phyloP scores from a whole-genome alignment of 2,888 invertebrate species.

The Ischnura elegans region DNA sequence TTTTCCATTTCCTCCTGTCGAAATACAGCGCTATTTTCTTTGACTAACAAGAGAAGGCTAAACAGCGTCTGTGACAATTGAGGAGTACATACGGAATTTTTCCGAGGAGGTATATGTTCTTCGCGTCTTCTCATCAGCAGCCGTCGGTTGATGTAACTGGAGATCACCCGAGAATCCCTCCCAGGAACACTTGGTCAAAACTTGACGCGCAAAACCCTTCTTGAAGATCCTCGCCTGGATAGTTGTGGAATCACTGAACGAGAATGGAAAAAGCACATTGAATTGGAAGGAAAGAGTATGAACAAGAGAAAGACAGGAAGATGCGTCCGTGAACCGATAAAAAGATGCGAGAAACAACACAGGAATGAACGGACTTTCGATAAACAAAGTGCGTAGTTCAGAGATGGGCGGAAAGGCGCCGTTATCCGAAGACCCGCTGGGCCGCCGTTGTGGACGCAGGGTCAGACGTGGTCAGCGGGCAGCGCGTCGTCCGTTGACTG shows the following conservation, averaged over 20 bases:
- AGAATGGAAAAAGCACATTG: neutral
- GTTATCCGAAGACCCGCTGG: neutral
- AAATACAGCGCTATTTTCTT: neutral
- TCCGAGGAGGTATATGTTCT: neutral
- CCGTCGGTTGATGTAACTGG: neutral
- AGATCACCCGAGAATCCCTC: neutral
- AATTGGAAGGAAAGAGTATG: constrained; percentile 21
- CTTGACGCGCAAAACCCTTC: constrained; percentile 43
- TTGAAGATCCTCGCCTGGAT: constrained; percentile 23
- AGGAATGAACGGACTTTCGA: neutral
- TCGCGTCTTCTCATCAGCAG: neutral
- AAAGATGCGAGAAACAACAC: neutral
- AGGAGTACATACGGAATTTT: neutral
- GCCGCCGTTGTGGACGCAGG: neutral
- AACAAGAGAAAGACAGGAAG: constrained; percentile 46
- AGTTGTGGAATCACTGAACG: neutral
- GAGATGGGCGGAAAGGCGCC: neutral
- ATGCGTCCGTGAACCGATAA: too few relatives aligned
- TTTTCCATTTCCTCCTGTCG: neutral
- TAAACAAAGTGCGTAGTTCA: neutral
- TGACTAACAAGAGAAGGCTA: neutral
- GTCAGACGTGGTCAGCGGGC: neutral
- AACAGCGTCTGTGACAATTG: neutral
- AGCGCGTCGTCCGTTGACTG: neutral
- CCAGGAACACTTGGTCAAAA: neutral